Percentiles rank a stretch among this genome's conserved stretches.
Evolutionary conservation across 1,140 invertebrate species (phyloP).

Genomic region (Triops longicaudatus): DNA sequence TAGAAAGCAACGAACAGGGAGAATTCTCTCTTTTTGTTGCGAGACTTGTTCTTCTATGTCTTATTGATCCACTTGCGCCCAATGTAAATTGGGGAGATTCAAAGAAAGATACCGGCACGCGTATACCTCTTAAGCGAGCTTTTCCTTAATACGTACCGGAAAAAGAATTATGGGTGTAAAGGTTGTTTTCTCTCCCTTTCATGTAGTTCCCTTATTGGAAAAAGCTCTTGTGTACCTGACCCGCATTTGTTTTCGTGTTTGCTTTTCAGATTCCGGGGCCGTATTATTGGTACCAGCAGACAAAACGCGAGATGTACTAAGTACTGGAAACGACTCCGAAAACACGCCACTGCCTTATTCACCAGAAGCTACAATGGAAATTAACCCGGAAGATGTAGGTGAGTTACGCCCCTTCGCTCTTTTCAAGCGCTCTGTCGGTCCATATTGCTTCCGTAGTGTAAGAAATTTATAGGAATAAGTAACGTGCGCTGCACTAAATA

Average conservation of each 20-base stretch:
- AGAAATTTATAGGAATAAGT: background rate
- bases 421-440: background rate
- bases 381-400: conserved; percentile 3
- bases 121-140: background rate
- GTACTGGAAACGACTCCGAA: background rate
- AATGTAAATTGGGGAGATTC: background rate
- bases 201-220: background rate
- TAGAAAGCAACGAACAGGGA: background rate
- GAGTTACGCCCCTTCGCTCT: background rate
- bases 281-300: background rate
- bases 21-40: background rate
- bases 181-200: background rate
- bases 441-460: background rate
- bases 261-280: background rate
- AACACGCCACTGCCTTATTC: background rate
- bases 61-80: background rate
- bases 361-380: background rate
- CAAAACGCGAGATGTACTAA: background rate
- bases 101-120: background rate
- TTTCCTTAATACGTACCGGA: background rate
- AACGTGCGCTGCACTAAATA: background rate
- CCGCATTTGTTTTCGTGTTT: background rate
- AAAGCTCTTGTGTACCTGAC: background rate
- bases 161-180: background rate
- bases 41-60: background rate